Percentiles rank a stretch among this genome's conserved stretches.
Evolutionary conservation across 2,888 invertebrate genomes (phyloP).

Genomic region (Drosophila seclusa): DNA sequence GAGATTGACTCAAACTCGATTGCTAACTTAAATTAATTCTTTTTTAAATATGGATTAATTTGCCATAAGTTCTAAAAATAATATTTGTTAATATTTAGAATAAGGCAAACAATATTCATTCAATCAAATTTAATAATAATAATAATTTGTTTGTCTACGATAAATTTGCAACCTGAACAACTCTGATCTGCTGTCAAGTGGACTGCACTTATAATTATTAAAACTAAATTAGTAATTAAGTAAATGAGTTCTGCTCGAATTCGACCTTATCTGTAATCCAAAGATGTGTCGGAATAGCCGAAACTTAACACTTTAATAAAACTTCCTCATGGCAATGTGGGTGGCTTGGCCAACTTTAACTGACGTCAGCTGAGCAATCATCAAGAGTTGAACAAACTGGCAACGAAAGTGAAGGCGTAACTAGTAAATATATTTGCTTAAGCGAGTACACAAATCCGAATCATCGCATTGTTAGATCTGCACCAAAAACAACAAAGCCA

Average conservation of each 20-base stretch:
- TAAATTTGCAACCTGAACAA: background rate
- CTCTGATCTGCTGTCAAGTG: background rate
- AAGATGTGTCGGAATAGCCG: background rate
- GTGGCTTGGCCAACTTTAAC: conserved; percentile 30
- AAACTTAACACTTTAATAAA: background rate
- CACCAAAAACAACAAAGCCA: conserved; percentile 19
- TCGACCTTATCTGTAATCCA: background rate
- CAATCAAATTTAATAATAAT: too few relatives aligned
- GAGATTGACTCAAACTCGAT: background rate
- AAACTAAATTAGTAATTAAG: background rate
- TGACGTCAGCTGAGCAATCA: conserved; percentile 56
- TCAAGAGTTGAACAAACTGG: conserved; percentile 67
- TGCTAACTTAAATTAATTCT: background rate
- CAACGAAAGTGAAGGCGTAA: conserved; percentile 68
- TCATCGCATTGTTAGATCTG: conserved; percentile 32
- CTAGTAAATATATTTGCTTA: conserved; percentile 4
- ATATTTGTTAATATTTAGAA: background rate
- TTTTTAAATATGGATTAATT: background rate
- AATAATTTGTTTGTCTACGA: background rate
- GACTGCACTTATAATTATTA: background rate
- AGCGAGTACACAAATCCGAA: conserved; percentile 18
- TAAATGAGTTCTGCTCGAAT: background rate
- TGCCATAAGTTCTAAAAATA: background rate
- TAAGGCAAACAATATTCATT: background rate
- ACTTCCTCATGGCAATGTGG: conserved; percentile 62